phyloP scores from a whole-genome alignment of 2,113 vertebrate species.

The Embiotoca jacksoni region DNA sequence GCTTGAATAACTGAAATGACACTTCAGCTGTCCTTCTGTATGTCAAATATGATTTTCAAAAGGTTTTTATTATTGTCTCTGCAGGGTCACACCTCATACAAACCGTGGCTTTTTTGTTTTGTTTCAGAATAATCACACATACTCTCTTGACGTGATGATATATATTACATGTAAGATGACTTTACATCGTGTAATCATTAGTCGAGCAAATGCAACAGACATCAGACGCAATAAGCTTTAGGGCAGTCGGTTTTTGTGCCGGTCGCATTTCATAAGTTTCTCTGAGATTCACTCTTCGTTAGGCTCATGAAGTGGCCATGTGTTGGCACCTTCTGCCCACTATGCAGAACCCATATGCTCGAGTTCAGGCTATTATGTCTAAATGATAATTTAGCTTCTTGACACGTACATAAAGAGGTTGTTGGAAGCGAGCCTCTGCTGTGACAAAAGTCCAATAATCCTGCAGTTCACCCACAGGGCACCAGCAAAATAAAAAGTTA shows the following conservation, averaged over 20 bases:
- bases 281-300: conserved; percentile 21
- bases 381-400: conserved; percentile 52
- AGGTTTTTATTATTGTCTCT: not conserved
- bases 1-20: too few relatives aligned
- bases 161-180: too few relatives aligned
- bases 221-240: too few relatives aligned
- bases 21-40: too few relatives aligned
- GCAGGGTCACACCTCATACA: too few relatives aligned
- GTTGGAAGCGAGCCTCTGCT: not conserved
- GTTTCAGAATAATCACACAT: too few relatives aligned
- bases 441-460: not conserved
- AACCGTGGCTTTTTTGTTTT: too few relatives aligned
- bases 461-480: not conserved
- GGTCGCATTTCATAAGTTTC: not conserved
- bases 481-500: too few relatives aligned
- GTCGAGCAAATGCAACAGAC: too few relatives aligned
- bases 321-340: conserved; percentile 43
- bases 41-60: too few relatives aligned
- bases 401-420: conserved; percentile 10
- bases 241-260: conserved; percentile 2
- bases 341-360: conserved; percentile 37
- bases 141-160: too few relatives aligned
- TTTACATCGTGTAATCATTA: too few relatives aligned
- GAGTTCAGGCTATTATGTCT: conserved; percentile 11
- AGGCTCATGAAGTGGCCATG: conserved; percentile 37